Percentiles rank a stretch among this genome's conserved stretches.
These are phyloP conservation scores for Agrypnia vestita DNA, from an alignment of 1,140 invertebrate species.

Conservation along the genomic window DNA sequence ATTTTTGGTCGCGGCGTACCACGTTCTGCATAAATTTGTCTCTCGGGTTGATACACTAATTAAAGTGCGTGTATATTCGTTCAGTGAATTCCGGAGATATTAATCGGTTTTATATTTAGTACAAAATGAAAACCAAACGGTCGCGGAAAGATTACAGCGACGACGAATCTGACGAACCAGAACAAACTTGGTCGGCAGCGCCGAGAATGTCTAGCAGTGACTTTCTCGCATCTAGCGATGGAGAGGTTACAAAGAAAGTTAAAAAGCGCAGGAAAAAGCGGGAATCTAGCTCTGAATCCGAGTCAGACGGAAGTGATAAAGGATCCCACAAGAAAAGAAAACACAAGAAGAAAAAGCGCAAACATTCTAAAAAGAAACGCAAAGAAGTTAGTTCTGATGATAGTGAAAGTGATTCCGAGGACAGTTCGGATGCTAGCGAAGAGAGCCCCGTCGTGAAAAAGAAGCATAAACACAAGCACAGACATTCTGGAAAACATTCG, in stretches of 20 bases:
- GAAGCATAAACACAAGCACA: constrained; percentile 66
- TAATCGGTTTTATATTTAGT: too few species aligned
- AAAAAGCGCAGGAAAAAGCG: constrained; percentile 70
- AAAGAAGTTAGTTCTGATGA: constrained; percentile 63
- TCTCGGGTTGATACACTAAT: too few species aligned
- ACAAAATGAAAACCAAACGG: constrained; percentile 47
- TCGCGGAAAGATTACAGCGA: constrained; percentile 26
- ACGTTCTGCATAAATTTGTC: too few species aligned
- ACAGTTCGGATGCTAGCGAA: constrained; percentile 65
- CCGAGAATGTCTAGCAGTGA: constrained; percentile 19
- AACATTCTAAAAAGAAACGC: constrained; percentile 69
- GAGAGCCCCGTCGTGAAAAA: constrained; percentile 67
- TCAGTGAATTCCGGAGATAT: too few species aligned
- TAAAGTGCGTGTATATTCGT: too few species aligned
- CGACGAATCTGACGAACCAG: constrained; percentile 17
- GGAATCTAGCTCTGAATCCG: constrained; percentile 66
- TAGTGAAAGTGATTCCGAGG: constrained; percentile 61
- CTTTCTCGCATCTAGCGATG: constrained; percentile 15
- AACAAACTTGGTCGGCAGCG: constrained; percentile 13
- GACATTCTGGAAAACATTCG: constrained; percentile 63
- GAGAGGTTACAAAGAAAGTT: constrained; percentile 64
- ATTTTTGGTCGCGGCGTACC: too few species aligned
- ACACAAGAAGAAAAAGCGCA: constrained; percentile 72
- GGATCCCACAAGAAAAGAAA: constrained; percentile 69
- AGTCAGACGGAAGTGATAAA: constrained; percentile 66